Evolutionary conservation across 2,797 vertebrate species (phyloP).

Genomic region (Nasua narica): DNA sequence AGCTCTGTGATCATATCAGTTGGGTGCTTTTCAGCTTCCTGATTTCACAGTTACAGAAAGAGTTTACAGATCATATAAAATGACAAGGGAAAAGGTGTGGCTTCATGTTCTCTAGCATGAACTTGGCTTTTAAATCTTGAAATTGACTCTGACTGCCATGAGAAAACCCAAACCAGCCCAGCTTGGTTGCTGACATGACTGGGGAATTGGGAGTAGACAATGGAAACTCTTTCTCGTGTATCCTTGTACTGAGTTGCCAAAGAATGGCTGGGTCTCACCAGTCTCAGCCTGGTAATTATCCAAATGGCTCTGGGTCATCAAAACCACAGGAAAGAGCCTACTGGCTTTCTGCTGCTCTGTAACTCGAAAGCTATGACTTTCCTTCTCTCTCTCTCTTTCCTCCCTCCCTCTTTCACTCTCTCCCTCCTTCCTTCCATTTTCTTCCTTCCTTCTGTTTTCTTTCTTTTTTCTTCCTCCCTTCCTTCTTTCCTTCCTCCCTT

Average conservation of each 20-base stretch:
- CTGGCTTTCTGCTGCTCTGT: neutral
- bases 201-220: constrained; percentile 63
- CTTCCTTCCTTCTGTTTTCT: too few species aligned
- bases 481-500: fast-evolving
- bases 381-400: neutral
- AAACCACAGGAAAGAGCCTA: constrained; percentile 41
- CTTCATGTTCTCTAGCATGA: constrained; percentile 39
- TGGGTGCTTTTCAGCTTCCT: constrained; percentile 4
- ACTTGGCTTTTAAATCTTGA: constrained; percentile 49
- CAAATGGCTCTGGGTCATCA: constrained; percentile 45
- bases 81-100: constrained; percentile 42
- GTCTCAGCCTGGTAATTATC: constrained; percentile 36
- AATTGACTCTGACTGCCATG: constrained; percentile 39
- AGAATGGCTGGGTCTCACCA: constrained; percentile 47
- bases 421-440: neutral
- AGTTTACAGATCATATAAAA: constrained; percentile 22
- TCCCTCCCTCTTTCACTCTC: neutral
- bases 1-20: neutral
- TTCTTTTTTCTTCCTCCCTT: fast-evolving
- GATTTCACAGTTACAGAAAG: constrained; percentile 25
- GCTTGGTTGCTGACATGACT: constrained; percentile 34
- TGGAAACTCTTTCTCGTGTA: constrained; percentile 62
- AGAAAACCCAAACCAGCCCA: constrained; percentile 48
- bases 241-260: constrained; percentile 50
- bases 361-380: neutral